phyloP scores from a whole-genome alignment of 2,888 invertebrate genomes.

The Salticus scenicus region DNA sequence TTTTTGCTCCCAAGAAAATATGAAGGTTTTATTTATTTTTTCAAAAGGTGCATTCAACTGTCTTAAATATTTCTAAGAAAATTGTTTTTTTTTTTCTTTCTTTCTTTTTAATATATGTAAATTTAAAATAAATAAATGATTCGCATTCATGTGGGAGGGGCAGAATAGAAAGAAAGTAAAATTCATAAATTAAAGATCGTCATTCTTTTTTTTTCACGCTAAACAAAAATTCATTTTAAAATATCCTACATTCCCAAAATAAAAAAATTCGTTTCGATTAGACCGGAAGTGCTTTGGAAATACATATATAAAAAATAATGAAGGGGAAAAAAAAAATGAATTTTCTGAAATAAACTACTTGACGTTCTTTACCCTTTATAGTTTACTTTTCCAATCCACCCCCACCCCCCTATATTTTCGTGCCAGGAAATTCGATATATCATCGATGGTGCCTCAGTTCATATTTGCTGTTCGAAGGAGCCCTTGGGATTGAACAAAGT shows the following conservation, averaged over 20 bases:
- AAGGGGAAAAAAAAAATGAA: slow-evolving; percentile 13
- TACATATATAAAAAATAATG: slow-evolving; percentile 9
- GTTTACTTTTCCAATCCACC: neutral
- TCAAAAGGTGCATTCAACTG: neutral
- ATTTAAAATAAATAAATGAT: slow-evolving; percentile 32
- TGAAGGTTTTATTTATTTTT: too few species aligned
- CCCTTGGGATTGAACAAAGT: slow-evolving; percentile 23
- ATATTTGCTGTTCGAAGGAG: slow-evolving; percentile 24
- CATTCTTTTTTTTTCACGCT: slow-evolving; percentile 12
- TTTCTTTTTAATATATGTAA: slow-evolving; percentile 21
- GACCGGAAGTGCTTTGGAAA: slow-evolving; percentile 20
- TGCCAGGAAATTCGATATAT: slow-evolving; percentile 29
- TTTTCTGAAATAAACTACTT: slow-evolving; percentile 24
- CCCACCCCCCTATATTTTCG: slow-evolving; percentile 23
- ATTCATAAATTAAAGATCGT: slow-evolving; percentile 28
- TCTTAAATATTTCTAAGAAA: neutral
- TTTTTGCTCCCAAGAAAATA: neutral
- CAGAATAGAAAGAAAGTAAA: neutral
- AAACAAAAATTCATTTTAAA: slow-evolving; percentile 12
- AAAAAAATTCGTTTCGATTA: slow-evolving; percentile 8
- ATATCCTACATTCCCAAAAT: slow-evolving; percentile 9
- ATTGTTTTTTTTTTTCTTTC: neutral
- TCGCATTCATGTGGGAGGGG: neutral
- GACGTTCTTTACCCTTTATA: slow-evolving; percentile 14
- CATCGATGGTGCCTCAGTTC: slow-evolving; percentile 7